phyloP scores from a whole-genome alignment of 2,888 invertebrate genomes.

The Aleiodes alternator region DNA sequence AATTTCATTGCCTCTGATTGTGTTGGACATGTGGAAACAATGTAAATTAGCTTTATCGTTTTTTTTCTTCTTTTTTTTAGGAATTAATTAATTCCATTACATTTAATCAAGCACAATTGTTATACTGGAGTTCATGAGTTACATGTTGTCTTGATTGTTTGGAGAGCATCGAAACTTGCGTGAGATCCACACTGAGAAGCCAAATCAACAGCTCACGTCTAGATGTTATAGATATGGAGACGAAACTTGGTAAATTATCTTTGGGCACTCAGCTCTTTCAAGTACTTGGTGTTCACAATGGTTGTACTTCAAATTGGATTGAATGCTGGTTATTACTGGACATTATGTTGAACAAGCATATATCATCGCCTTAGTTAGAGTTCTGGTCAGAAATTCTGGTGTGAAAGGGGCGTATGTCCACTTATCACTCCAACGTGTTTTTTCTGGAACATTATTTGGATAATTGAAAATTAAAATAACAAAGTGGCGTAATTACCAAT shows the following conservation, averaged over 20 bases:
- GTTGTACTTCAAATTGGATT: too few relatives aligned
- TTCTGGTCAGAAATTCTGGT: too few relatives aligned
- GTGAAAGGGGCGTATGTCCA: too few relatives aligned
- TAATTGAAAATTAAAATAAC: too few relatives aligned
- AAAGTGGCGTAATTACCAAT: too few relatives aligned
- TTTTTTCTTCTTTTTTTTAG: background rate
- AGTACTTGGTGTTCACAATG: background rate
- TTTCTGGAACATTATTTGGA: too few relatives aligned
- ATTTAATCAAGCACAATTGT: background rate
- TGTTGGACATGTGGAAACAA: conserved; percentile 9
- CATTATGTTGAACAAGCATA: too few relatives aligned
- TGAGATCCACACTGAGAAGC: conserved; percentile 81
- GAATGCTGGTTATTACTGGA: too few relatives aligned
- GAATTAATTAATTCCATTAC: background rate
- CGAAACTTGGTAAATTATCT: conserved; percentile 83
- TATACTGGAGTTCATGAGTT: conserved; percentile 49
- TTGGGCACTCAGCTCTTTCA: conserved; percentile 79
- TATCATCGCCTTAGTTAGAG: too few relatives aligned
- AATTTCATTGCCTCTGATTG: conserved; percentile 17
- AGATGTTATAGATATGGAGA: conserved; percentile 81
- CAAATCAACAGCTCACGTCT: conserved; percentile 77
- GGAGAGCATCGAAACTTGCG: conserved; percentile 80
- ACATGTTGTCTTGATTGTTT: conserved; percentile 80
- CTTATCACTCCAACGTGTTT: too few relatives aligned
- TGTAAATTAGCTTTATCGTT: too few relatives aligned